These are phyloP conservation scores for Rhincodon typus DNA, from an alignment of 2,797 vertebrate species.

Conservation along the genomic window DNA sequence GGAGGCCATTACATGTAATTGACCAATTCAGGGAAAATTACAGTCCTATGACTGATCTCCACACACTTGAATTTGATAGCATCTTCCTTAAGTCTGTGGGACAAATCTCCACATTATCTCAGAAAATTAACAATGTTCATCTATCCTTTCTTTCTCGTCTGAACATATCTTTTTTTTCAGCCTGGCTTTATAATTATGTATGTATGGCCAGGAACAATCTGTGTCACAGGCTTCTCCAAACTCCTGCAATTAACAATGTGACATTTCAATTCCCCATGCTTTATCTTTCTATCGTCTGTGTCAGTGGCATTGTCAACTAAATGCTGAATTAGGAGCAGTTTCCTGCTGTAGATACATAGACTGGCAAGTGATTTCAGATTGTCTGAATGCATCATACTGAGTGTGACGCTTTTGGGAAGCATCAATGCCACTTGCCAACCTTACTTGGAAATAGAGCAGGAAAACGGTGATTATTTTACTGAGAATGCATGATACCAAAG, in stretches of 20 bases:
- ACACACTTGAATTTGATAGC: too few relatives aligned
- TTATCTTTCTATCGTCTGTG: not conserved
- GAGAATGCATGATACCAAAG: not conserved
- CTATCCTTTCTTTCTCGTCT: not conserved
- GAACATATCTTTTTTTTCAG: not conserved
- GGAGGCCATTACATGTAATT: too few relatives aligned
- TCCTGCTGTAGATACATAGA: not conserved
- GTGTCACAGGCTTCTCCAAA: not conserved
- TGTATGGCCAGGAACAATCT: not conserved
- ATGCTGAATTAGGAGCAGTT: not conserved
- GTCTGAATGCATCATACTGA: not conserved
- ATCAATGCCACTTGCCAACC: not conserved
- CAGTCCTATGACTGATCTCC: too few relatives aligned
- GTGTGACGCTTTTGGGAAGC: not conserved
- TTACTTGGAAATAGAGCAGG: not conserved
- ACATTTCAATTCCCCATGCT: not conserved
- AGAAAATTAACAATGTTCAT: not conserved
- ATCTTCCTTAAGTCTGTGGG: too few relatives aligned
- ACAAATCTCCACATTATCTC: not conserved
- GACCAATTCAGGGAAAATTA: too few relatives aligned
- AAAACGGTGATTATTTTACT: not conserved
- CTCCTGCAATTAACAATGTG: not conserved
- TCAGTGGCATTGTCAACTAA: not conserved
- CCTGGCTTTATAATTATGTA: not conserved
- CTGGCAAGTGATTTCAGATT: not conserved